Evolutionary conservation across 2,113 vertebrate genomes (phyloP).

Genomic region (Leptosomus discolor): DNA sequence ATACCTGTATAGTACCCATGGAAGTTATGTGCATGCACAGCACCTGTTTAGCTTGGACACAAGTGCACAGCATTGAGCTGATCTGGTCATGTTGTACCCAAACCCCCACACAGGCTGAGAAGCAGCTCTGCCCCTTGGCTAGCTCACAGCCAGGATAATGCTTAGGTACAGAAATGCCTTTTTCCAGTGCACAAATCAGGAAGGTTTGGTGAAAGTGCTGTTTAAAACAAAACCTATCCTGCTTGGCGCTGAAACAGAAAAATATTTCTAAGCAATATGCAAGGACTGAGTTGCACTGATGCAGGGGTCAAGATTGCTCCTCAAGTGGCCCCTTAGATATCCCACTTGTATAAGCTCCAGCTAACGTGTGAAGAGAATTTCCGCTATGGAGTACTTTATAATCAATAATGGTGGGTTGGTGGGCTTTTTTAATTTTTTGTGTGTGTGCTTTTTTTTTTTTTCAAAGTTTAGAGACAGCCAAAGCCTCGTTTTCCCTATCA

Average conservation of each 20-base stretch:
- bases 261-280: not conserved
- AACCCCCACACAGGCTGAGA: not conserved
- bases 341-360: not conserved
- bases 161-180: not conserved
- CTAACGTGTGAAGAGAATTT: not conserved
- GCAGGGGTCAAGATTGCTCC: not conserved
- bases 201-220: not conserved
- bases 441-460: not conserved
- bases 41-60: not conserved
- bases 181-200: not conserved
- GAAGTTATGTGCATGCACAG: not conserved
- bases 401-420: not conserved
- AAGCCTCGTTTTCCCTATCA: not conserved
- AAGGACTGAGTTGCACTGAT: not conserved
- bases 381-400: not conserved
- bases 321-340: not conserved
- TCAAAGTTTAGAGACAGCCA: not conserved
- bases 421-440: not conserved
- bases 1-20: rapidly evolving
- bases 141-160: not conserved
- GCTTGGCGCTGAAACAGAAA: not conserved
- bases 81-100: not conserved
- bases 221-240: not conserved
- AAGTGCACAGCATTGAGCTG: not conserved
- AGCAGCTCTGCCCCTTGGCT: not conserved